phyloP scores from a whole-genome alignment of 2,113 vertebrate species.

The Tympanuchus pallidicinctus region DNA sequence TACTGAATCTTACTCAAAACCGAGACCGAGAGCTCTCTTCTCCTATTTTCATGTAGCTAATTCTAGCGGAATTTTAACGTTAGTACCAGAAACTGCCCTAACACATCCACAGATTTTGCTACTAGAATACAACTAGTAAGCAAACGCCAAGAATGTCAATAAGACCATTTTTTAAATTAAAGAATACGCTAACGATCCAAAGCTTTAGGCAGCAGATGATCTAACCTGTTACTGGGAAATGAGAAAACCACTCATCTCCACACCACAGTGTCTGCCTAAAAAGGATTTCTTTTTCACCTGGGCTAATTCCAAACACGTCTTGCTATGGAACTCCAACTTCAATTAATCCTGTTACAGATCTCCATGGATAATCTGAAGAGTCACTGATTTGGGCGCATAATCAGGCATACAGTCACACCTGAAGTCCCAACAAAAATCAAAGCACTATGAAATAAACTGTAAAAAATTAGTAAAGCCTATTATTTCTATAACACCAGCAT shows the following conservation, averaged over 20 bases:
- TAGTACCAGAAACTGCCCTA: neutral
- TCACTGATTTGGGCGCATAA: neutral
- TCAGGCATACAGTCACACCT: neutral
- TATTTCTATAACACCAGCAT: neutral
- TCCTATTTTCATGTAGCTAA: neutral
- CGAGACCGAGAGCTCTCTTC: neutral
- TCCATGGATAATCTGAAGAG: neutral
- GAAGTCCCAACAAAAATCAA: neutral
- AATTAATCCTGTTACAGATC: neutral
- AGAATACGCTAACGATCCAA: neutral
- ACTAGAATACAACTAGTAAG: neutral
- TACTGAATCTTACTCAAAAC: conserved; percentile 20
- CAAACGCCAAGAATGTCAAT: neutral
- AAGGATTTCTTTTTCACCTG: neutral
- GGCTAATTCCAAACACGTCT: neutral
- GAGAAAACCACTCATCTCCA: neutral
- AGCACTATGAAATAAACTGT: neutral
- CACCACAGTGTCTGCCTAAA: neutral
- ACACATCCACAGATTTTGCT: neutral
- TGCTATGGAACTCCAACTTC: neutral
- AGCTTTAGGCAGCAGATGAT: neutral
- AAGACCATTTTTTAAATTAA: neutral
- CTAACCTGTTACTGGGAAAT: neutral
- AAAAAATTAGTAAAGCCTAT: neutral
- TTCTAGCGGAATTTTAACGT: neutral